phyloP scores from a whole-genome alignment of 2,888 invertebrate species.

The Spilosoma lubricipeda region DNA sequence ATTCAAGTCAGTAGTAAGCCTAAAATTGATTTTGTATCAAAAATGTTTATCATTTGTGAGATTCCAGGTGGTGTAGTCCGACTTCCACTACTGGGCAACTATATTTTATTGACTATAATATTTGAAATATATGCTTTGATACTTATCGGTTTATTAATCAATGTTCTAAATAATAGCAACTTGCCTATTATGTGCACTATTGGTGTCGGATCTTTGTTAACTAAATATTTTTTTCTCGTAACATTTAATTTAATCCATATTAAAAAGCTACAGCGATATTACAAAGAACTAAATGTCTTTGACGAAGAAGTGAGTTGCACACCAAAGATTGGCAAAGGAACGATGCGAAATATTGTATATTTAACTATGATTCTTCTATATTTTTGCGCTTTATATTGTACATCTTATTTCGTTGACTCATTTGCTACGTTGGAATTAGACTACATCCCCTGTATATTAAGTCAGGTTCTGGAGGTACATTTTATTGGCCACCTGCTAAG shows the following conservation, averaged over 20 bases:
- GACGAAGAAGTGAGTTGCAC: slow-evolving; percentile 61
- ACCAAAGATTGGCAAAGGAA: slow-evolving; percentile 54
- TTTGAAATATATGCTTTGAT: slow-evolving; percentile 46
- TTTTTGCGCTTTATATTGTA: neutral
- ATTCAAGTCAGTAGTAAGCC: slow-evolving; percentile 49
- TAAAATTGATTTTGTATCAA: slow-evolving; percentile 61
- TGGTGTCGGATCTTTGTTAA: slow-evolving; percentile 27
- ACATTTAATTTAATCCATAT: slow-evolving; percentile 53
- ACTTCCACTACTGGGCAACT: slow-evolving; percentile 51
- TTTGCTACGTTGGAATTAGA: slow-evolving; percentile 16
- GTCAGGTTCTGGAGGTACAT: slow-evolving; percentile 59
- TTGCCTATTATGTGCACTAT: neutral
- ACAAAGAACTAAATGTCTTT: slow-evolving; percentile 60
- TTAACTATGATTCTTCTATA: slow-evolving; percentile 45
- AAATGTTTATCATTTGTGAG: slow-evolving; percentile 56
- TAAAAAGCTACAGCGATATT: slow-evolving; percentile 58
- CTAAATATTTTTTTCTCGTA: slow-evolving; percentile 47
- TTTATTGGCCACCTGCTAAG: slow-evolving; percentile 68
- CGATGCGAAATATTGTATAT: slow-evolving; percentile 55
- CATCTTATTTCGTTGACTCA: neutral
- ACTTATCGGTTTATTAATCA: slow-evolving; percentile 23
- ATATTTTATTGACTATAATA: slow-evolving; percentile 38
- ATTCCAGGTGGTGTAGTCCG: slow-evolving; percentile 58
- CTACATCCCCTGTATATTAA: slow-evolving; percentile 46
- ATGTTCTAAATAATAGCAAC: neutral